Conservation (phyloP, 2,113 vertebrate species). For the Sebastes schlegelii region DNA sequence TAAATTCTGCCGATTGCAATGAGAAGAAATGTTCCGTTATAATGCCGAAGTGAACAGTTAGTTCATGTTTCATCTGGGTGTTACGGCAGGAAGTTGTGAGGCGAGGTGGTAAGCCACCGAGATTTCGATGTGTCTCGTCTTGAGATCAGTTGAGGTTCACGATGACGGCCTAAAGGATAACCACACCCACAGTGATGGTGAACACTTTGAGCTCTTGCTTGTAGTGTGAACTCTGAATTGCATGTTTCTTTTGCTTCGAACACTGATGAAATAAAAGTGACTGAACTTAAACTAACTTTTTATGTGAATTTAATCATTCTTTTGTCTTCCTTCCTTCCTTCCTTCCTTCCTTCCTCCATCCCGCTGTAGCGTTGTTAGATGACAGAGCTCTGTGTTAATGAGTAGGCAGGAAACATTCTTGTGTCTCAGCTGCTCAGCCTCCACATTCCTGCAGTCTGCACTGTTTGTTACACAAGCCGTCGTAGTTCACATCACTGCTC, state of each 20-base stretch:
- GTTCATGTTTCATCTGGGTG: not conserved
- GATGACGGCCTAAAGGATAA: not conserved
- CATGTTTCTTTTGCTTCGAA: not conserved
- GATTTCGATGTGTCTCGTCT: not conserved
- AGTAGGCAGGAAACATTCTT: conserved; percentile 57
- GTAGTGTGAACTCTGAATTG: not conserved
- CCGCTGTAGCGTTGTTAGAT: not conserved
- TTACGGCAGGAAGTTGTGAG: not conserved
- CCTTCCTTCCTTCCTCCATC: not conserved
- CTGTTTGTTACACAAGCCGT: conserved; percentile 39
- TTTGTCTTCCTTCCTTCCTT: not conserved
- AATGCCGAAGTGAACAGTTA: not conserved
- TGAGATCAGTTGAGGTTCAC: not conserved
- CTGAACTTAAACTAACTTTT: not conserved
- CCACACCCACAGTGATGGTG: not conserved
- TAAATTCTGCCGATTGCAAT: too few species aligned
- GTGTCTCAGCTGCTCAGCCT: conserved; percentile 45
- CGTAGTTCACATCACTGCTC: conserved; percentile 9
- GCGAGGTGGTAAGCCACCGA: not conserved
- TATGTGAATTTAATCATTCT: not conserved
- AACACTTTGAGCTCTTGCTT: not conserved
- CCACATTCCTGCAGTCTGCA: conserved; percentile 54
- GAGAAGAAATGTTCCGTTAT: not conserved
- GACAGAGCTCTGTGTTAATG: conserved; percentile 48
- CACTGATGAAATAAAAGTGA: not conserved